These are phyloP conservation scores for Conchocele bisecta DNA, from an alignment of 2,888 invertebrate species.

Conservation along the genomic window DNA sequence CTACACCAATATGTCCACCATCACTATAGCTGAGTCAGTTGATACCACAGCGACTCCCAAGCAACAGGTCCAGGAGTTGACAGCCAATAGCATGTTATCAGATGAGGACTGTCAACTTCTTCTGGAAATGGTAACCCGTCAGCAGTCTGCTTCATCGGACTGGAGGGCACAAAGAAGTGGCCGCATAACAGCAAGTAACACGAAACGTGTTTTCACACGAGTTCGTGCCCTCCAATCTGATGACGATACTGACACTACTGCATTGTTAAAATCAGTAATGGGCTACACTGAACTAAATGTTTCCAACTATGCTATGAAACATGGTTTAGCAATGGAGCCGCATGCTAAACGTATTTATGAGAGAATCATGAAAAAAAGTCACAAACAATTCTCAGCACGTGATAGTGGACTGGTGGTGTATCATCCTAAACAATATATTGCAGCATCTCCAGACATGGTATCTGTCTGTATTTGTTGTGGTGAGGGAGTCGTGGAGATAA, in stretches of 20 bases:
- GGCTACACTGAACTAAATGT: background rate
- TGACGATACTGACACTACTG: background rate
- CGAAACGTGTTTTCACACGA: background rate
- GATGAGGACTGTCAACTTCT: too few species aligned
- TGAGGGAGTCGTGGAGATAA: slow-evolving; percentile 18
- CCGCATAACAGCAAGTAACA: slow-evolving; percentile 12
- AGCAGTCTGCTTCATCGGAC: background rate
- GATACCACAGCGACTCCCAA: too few species aligned
- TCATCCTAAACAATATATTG: background rate
- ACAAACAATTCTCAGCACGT: background rate
- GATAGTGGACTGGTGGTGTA: slow-evolving; percentile 4
- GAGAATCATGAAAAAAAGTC: background rate
- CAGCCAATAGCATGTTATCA: too few species aligned
- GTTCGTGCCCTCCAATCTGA: background rate
- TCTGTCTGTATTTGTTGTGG: slow-evolving; percentile 3
- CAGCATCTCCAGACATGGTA: slow-evolving; percentile 1
- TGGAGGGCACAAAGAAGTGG: slow-evolving; percentile 5
- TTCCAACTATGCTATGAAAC: slow-evolving; percentile 3
- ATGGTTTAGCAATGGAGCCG: slow-evolving; percentile 15
- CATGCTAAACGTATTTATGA: slow-evolving; percentile 8
- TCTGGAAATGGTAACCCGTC: background rate
- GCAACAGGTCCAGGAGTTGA: too few species aligned
- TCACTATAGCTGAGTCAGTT: too few species aligned
- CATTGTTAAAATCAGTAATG: background rate
- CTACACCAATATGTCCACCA: slow-evolving; percentile 15